Base-by-base conservation (phyloP, 2,113 vertebrate species). In the Sialia sialis region DNA sequence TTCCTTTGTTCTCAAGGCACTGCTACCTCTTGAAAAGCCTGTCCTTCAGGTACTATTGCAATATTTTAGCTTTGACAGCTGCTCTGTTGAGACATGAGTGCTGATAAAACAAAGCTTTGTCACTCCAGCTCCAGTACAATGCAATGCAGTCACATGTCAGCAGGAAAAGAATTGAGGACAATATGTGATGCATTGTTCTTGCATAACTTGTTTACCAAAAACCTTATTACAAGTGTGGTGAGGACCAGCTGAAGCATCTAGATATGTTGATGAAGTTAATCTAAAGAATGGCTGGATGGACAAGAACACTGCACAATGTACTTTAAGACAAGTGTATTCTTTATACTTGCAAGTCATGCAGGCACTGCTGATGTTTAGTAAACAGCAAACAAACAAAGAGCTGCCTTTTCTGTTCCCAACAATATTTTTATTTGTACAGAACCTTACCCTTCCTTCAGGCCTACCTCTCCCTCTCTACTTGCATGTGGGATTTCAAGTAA, bases 1-100 rank as follows among this genome's bases (percentile, higher is more conserved):
- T 80, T 69, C 11, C 20, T 88, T 51, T 78, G n/a, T 63, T 91
- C 70, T 80, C 68, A 36, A 67, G 72, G 38, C 46, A 81, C 38
- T 38, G 10, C 68, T 93, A 10, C 49, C 59, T 84, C 74, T 70
- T 36, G 22, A 55, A 84, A 91, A 96, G 79, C 60, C 14, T 54
- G 52, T 90, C 94, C 79, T 97, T 90, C 70, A 90, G 79, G 62
- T 87, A 41, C 66, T 43, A 19, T 7, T 74, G 87, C 82, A 91
- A 55, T 80, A 76, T 63, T 95, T 94, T 83, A 69, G 73, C 67
- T 91, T 32, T 90, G 84, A 94, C 85, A 95, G 79, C 67, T 86
- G 75, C 78, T 95, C 82, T 91, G 36, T 26, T 93, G 90, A 95
- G 85, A 93, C 90, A 60, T 52, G 81, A 51, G 66, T 46, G 21